Evolutionary conservation across 1,140 invertebrate species (phyloP).

Genomic region (Schlechtendalia chinensis): DNA sequence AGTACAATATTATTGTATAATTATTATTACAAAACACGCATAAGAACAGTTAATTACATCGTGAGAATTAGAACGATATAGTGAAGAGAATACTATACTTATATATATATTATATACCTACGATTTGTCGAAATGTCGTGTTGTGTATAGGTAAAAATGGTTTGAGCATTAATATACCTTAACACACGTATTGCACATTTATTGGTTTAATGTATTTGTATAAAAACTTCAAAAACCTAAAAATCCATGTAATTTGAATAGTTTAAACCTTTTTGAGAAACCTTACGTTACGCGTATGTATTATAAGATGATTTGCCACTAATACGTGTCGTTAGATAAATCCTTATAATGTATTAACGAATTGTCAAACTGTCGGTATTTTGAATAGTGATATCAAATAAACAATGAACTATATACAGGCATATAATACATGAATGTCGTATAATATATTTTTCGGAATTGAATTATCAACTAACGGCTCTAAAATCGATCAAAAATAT

Average conservation of each 20-base stretch:
- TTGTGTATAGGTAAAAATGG: too few relatives aligned
- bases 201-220: background rate
- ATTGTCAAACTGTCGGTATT: background rate
- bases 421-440: too few relatives aligned
- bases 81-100: too few relatives aligned
- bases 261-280: background rate
- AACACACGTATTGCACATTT: too few relatives aligned
- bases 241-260: constrained; percentile 10
- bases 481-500: background rate
- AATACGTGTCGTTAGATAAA: constrained; percentile 1
- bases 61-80: background rate
- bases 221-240: background rate
- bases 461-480: too few relatives aligned
- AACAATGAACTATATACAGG: too few relatives aligned
- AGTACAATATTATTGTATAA: background rate
- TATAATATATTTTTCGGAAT: too few relatives aligned
- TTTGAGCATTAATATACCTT: too few relatives aligned
- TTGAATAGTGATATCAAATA: background rate
- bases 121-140: too few relatives aligned
- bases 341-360: background rate
- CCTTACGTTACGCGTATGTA: background rate
- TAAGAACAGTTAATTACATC: background rate
- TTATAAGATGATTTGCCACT: background rate
- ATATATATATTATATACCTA: too few relatives aligned
- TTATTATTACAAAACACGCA: background rate